A percentile compares a stretch with the other conserved stretches of the same genome.
Conservation (phyloP, 2,113 vertebrate genomes). For the Furnarius figulus region DNA sequence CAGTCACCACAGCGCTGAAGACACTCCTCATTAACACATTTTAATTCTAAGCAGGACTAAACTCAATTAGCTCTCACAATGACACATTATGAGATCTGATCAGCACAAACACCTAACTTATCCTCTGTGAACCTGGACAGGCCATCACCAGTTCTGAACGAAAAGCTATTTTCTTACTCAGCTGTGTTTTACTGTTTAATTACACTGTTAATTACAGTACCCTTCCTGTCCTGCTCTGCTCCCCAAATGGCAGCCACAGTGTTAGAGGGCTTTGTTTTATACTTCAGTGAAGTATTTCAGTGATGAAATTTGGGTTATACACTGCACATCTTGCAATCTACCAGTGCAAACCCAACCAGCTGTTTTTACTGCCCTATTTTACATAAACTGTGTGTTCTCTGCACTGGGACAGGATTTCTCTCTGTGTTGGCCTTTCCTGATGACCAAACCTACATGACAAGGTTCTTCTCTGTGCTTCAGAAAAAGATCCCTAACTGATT, state of each 20-base stretch:
- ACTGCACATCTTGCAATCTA: not conserved
- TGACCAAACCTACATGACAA: not conserved
- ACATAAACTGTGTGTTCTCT: not conserved
- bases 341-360: not conserved
- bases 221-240: not conserved
- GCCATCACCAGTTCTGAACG: constrained; percentile 4
- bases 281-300: not conserved
- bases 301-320: not conserved
- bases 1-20: not conserved
- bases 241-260: not conserved
- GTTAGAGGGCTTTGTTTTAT: not conserved
- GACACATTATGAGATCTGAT: constrained; percentile 10
- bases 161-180: constrained; percentile 16
- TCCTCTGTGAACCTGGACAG: not conserved
- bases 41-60: constrained; percentile 57
- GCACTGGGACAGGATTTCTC: not conserved
- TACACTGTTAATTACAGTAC: not conserved
- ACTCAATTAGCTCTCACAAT: constrained; percentile 51
- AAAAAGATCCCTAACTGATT: not conserved
- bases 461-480: not conserved
- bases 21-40: constrained; percentile 55
- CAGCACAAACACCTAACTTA: constrained; percentile 6
- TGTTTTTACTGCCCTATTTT: not conserved
- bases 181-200: not conserved
- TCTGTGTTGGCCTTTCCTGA: not conserved